These are phyloP conservation scores for Calosoma granatense DNA, from an alignment of 1,140 invertebrate genomes.

Conservation along the genomic window DNA sequence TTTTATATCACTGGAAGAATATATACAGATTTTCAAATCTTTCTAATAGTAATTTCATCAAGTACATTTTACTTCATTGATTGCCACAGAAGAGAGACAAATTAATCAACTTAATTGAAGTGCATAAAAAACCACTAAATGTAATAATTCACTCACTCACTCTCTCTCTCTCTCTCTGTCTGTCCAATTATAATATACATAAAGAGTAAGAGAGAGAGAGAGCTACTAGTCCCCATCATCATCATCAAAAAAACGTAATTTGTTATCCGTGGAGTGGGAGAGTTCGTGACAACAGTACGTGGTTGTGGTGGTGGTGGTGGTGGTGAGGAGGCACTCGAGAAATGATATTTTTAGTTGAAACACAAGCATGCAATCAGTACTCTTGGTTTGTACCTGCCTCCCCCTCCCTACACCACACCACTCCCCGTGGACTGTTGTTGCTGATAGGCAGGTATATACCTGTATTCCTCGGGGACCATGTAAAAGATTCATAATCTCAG, in stretches of 20 bases:
- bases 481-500: conserved; percentile 33
- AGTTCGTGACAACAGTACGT: background rate
- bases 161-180: background rate
- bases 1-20: too few relatives aligned
- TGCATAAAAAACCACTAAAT: background rate
- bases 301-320: too few relatives aligned
- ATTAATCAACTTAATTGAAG: background rate
- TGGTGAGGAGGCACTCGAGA: background rate
- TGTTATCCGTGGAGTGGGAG: too few relatives aligned
- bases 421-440: background rate
- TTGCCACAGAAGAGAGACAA: too few relatives aligned
- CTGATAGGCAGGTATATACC: conserved; percentile 24
- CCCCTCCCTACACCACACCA: background rate
- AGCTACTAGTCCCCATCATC: too few relatives aligned
- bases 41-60: too few relatives aligned
- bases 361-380: background rate
- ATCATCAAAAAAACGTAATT: background rate
- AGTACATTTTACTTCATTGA: too few relatives aligned
- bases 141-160: too few relatives aligned
- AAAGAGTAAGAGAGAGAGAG: background rate
- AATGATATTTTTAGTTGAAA: background rate
- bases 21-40: too few relatives aligned
- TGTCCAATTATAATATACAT: background rate
- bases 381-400: background rate
- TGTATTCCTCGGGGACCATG: conserved; percentile 28